phyloP scores from a whole-genome alignment of 2,113 vertebrate genomes.

The Rhinichthys klamathensis region DNA sequence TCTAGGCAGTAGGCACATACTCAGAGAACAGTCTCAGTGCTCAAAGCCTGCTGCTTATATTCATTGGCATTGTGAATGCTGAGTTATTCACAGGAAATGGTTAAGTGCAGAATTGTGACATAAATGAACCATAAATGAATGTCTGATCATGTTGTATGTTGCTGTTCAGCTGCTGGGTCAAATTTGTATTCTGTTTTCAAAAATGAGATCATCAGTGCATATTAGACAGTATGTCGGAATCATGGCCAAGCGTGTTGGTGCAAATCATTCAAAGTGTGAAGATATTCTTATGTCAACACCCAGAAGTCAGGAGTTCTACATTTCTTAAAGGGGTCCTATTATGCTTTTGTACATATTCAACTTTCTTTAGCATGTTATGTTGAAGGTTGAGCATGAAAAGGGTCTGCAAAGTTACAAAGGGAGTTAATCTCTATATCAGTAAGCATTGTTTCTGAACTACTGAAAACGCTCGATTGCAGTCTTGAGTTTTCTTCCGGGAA shows the following conservation, averaged over 20 bases:
- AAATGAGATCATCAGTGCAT: background rate
- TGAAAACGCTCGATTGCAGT: no score
- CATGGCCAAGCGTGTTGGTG: constrained; percentile 1
- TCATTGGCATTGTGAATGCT: constrained; percentile 10
- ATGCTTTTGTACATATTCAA: no score
- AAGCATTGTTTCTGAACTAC: no score
- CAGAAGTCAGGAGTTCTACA: constrained; percentile 20
- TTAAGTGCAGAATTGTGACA: background rate
- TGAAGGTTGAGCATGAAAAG: no score
- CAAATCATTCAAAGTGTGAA: background rate
- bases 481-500: no score
- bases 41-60: constrained; percentile 35
- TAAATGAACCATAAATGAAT: background rate
- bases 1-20: constrained; percentile 16
- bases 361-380: no score
- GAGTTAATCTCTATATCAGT: no score
- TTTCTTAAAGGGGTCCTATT: no score
- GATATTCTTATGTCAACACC: constrained; percentile 5
- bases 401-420: no score
- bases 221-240: background rate
- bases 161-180: background rate
- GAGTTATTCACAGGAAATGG: background rate
- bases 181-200: background rate
- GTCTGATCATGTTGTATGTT: background rate
- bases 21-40: constrained; percentile 14